These are phyloP conservation scores for Trichoplusia ni DNA, from an alignment of 1,140 invertebrate species.

Conservation along the genomic window DNA sequence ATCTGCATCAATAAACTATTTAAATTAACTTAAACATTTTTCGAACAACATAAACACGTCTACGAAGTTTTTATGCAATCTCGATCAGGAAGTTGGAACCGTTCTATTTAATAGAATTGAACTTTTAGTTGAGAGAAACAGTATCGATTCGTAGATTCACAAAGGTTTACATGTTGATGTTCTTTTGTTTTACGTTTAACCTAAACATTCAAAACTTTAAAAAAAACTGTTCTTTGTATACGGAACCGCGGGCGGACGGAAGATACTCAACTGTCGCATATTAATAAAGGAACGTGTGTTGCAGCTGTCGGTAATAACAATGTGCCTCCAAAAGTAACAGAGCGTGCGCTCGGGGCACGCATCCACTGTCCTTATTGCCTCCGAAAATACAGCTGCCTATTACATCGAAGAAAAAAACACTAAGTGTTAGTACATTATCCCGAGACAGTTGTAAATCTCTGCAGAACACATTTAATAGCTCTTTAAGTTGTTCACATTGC, in stretches of 20 bases:
- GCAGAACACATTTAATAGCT: neutral
- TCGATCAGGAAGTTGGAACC: too few relatives aligned
- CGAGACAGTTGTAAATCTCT: slow-evolving; percentile 19
- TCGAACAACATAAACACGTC: too few relatives aligned
- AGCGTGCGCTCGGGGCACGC: slow-evolving; percentile 50
- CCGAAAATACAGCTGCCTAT: slow-evolving; percentile 58
- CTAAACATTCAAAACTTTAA: neutral
- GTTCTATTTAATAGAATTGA: too few relatives aligned
- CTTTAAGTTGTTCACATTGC: neutral
- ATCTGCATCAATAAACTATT: too few relatives aligned
- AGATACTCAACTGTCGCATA: slow-evolving; percentile 20
- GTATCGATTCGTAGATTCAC: too few relatives aligned
- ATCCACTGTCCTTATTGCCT: slow-evolving; percentile 45
- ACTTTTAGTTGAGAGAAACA: too few relatives aligned
- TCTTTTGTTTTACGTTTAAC: too few relatives aligned
- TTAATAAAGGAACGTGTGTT: slow-evolving; percentile 55
- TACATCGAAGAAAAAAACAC: slow-evolving; percentile 34
- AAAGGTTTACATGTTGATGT: too few relatives aligned
- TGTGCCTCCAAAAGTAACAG: slow-evolving; percentile 57
- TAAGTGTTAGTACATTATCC: slow-evolving; percentile 10
- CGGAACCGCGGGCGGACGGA: neutral
- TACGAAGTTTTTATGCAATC: too few relatives aligned
- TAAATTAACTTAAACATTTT: too few relatives aligned
- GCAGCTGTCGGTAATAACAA: slow-evolving; percentile 69
- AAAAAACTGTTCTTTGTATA: too few relatives aligned